Conservation (phyloP, 2,113 vertebrate genomes). For the Peromyscus polionotus region DNA sequence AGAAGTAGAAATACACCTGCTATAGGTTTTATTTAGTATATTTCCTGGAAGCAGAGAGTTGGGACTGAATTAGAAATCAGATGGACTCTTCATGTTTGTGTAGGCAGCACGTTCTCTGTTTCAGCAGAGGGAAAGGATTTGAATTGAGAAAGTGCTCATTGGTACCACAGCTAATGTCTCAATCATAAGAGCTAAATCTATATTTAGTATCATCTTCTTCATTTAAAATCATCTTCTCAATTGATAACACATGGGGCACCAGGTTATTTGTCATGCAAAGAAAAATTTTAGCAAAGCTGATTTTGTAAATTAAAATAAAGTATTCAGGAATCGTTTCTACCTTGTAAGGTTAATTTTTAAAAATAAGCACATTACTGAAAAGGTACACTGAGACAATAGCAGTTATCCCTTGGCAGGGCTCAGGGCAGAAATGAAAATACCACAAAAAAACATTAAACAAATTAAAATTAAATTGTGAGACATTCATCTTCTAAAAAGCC, state of each 20-base stretch:
- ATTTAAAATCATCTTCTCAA: background rate
- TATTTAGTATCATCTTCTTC: background rate
- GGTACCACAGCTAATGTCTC: background rate
- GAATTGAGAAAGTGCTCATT: background rate
- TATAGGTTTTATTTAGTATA: background rate
- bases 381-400: background rate
- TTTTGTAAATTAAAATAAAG: background rate
- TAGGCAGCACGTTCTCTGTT: background rate
- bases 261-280: background rate
- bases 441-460: background rate
- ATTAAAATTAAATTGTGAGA: background rate
- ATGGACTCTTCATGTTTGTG: background rate
- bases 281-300: background rate
- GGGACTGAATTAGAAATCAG: conserved; percentile 9
- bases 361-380: background rate
- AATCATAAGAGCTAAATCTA: background rate
- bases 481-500: background rate
- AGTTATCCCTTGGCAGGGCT: background rate
- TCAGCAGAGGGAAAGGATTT: background rate
- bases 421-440: background rate
- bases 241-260: background rate
- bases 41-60: conserved; percentile 25
- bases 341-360: background rate
- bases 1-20: conserved; percentile 14
- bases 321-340: background rate